Evolutionary conservation across 2,113 vertebrate genomes (phyloP), one percentile per base, ranked within the genome.

Genomic region (Scophthalmus maximus): DNA sequence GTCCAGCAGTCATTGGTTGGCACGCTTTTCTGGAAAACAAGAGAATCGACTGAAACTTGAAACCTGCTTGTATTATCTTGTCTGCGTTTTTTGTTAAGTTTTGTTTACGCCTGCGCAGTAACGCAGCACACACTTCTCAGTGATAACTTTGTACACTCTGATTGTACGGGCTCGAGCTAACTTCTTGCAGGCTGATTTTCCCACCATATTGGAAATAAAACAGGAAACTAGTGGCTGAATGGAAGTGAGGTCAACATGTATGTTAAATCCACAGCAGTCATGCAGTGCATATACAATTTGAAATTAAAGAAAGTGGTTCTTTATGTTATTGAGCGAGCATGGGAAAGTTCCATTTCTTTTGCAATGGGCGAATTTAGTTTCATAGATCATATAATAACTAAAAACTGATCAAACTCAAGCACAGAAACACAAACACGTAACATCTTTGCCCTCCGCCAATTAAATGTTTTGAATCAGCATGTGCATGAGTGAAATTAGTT

Each of bases 401-500:
- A 56, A 64, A 63, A 29, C 18, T 4, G 20, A 53, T 23, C 32
- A 58, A 46, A 76, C 2, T 6, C 23, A 25, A 44, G 22, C 9
- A 44, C 3, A 34, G 32, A 40, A 20, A 64, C 18, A 17, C 27
- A 17, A 42, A 46, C 42, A n/a, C n/a, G n/a, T n/a, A 7, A 46
- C 18, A 46, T 46, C 42, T n/a, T 46, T 46, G 17, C n/a, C 29
- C 40, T 25, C 42, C 38, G 44, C 12, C 4, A 60, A 63, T 29
- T 52, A 38, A 30, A 53, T 56, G 69, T 64, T 53, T 53, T 67
- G 59, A 76, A 73, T 57, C 44, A 49, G 56, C 69, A 64, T 59
- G n/a, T 49, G 64, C 46, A 52, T 26, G 67, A 27, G 63, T 59
- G 47, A 78, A 83, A 67, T 74, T 7, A 73, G 20, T 64, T 65